Evolutionary conservation across 2,797 vertebrate species (phyloP), one percentile per base, ranked within the genome.

Genomic region (Tolypeutes matacus): DNA sequence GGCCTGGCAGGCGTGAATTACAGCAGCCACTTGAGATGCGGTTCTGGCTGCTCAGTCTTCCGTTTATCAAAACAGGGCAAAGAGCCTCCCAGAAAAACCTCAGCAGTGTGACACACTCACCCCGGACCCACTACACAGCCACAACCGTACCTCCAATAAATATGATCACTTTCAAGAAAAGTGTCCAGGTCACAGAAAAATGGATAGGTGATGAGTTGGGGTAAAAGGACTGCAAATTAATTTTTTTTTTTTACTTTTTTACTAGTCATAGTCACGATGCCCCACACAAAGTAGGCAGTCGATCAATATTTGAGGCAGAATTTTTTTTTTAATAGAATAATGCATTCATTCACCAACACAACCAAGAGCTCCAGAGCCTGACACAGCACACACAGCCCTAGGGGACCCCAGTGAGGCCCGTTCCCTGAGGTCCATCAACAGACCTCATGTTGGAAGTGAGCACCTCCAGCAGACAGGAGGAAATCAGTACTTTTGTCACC

Each of bases 401-500:
- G 1, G 8, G 25, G 42, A 12, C 62, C 70, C 60, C 86, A 17
- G 51, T 86, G 58, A 46, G 13, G 2, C 10, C 18, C 3, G 21
- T 21, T n/a, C 46, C 4, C 80, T 7, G 31, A 58, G 34, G 60
- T 51, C 78, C 64, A 27, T 53, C 67, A 18, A 70, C 80, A 76
- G 88, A 78, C 42, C n/a, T 76, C 29, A 36, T 17, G 60, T 27
- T 92, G 75, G 46, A 73, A 84, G 36, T 39, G 34, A 76, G 67
- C 8, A 15, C 56, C 34, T 53, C 51, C 58, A 69, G 80, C 82
- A 53, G 18, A 88, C 72, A 96, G 91, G 91, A 96, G 91, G 91
- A 92, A 95, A 77, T 7, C n/a, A 82, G 76, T 49, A 83, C 31
- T 60, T 88, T 36, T 81, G 80, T 89, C 69, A 95, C 89, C 76